These are phyloP conservation scores for Rotaria macrura DNA, from an alignment of 2,888 invertebrate species.

Conservation along the genomic window DNA sequence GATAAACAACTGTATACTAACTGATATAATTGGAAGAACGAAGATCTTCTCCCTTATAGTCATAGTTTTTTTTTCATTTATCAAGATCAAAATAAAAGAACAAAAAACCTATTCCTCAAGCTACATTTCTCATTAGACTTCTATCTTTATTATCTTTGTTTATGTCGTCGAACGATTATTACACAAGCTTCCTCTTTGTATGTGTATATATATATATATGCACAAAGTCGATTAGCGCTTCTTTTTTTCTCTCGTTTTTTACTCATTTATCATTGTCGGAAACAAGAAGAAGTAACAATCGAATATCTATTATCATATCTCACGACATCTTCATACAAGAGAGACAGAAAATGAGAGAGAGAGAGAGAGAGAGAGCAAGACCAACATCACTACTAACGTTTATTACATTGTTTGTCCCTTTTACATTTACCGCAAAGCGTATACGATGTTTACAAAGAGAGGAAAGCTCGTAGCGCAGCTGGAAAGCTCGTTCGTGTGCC, in stretches of 20 bases:
- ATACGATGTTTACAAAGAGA: background rate
- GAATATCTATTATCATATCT: constrained; percentile 24
- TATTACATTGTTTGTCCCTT: constrained; percentile 8
- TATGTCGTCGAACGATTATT: background rate
- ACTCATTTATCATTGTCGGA: constrained; percentile 21
- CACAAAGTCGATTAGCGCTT: background rate
- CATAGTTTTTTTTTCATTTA: background rate
- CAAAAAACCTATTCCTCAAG: background rate
- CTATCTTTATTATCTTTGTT: background rate
- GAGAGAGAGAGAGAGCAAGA: background rate
- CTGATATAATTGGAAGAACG: background rate
- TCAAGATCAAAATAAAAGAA: background rate
- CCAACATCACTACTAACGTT: background rate
- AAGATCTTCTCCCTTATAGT: background rate
- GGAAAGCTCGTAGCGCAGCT: constrained; percentile 15
- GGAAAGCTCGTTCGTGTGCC: constrained; percentile 12
- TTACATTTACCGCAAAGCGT: background rate
- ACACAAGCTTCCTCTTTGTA: background rate
- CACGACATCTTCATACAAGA: background rate
- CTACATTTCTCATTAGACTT: background rate
- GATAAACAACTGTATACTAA: constrained; percentile 1
- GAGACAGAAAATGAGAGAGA: background rate
- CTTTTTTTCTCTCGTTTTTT: background rate
- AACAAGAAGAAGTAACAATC: constrained; percentile 10
- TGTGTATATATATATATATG: background rate